Evolutionary conservation across 2,797 vertebrate genomes (phyloP).

Genomic region (Sebastes elongatus): DNA sequence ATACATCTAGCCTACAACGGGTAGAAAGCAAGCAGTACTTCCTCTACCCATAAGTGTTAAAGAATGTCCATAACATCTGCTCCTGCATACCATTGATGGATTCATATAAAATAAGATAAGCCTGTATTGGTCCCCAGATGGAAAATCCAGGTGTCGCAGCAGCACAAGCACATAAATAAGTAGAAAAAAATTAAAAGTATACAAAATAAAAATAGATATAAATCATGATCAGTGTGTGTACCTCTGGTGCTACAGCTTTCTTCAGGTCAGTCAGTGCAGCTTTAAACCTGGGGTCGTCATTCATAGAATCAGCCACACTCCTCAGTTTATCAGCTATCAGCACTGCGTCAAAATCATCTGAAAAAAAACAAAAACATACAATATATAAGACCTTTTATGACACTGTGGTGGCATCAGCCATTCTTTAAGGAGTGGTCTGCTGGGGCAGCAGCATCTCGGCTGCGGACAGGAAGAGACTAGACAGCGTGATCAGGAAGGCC

Average conservation of each 20-base stretch:
- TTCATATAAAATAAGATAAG: neutral
- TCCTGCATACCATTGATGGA: too few species aligned
- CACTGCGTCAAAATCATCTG: slow-evolving; percentile 55
- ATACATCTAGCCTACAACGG: neutral
- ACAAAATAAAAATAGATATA: neutral
- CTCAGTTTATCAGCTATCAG: slow-evolving; percentile 56
- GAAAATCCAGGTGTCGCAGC: neutral
- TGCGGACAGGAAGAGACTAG: too few species aligned
- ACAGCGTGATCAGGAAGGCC: too few species aligned
- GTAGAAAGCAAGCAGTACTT: neutral
- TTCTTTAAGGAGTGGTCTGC: too few species aligned
- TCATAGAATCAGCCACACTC: slow-evolving; percentile 43
- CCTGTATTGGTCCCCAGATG: neutral
- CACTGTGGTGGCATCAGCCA: too few species aligned
- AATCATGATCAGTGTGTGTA: neutral
- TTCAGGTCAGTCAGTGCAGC: slow-evolving; percentile 1
- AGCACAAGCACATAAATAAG: neutral
- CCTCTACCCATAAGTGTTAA: neutral
- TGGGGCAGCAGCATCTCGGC: too few species aligned
- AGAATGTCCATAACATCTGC: neutral
- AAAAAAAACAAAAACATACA: neutral
- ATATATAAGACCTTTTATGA: too few species aligned
- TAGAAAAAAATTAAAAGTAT: neutral
- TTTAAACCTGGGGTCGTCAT: neutral
- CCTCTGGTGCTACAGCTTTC: slow-evolving; percentile 36